Percentiles rank a stretch among this genome's conserved stretches.
phyloP scores from a whole-genome alignment of 2,113 vertebrate genomes.

The Albula goreensis region DNA sequence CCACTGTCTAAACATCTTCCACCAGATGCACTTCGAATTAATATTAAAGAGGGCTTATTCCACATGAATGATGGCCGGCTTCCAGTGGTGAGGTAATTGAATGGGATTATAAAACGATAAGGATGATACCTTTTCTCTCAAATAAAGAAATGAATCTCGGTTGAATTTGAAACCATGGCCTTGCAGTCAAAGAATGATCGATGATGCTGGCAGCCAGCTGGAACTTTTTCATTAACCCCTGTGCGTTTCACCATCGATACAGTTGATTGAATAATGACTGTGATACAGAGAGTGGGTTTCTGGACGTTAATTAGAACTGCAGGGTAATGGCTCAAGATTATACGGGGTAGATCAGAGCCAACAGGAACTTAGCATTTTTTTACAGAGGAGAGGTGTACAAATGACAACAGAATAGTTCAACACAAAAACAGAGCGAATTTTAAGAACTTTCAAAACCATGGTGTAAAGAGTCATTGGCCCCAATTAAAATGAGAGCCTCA shows the following conservation, averaged over 20 bases:
- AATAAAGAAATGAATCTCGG: conserved; percentile 4
- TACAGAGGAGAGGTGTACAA: background rate
- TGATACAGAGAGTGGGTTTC: background rate
- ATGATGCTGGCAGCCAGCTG: conserved; percentile 16
- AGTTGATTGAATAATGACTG: conserved; percentile 29
- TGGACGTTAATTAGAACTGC: conserved; percentile 29
- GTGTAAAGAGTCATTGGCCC: background rate
- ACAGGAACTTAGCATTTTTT: background rate
- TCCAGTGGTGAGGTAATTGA: background rate
- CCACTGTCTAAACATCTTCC: background rate
- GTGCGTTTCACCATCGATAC: conserved; percentile 2
- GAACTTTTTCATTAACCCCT: conserved; percentile 18
- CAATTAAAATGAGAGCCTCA: background rate
- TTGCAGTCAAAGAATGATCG: conserved; percentile 10
- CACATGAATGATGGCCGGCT: background rate
- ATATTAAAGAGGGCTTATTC: background rate
- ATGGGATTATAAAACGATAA: conserved; percentile 10
- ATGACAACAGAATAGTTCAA: background rate
- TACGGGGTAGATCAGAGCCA: background rate
- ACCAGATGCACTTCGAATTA: background rate
- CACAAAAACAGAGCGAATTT: background rate
- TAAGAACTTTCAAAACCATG: background rate
- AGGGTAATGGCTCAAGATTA: conserved; percentile 15
- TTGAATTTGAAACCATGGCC: conserved; percentile 8
- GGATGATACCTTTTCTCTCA: background rate